Evolutionary conservation across 2,113 vertebrate genomes (phyloP).

Genomic region (Capreolus pygargus): DNA sequence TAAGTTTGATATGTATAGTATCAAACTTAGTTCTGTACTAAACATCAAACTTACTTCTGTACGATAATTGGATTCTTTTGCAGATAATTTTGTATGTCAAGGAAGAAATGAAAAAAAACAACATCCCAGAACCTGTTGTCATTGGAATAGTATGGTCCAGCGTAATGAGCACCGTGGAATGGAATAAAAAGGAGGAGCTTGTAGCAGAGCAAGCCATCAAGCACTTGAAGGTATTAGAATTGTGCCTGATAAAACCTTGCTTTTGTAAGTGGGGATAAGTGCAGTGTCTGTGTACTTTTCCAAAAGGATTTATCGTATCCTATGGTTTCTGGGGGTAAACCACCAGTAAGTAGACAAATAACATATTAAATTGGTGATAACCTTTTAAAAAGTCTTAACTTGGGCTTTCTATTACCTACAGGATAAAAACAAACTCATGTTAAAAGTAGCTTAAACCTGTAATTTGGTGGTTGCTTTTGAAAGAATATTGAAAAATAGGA

Average conservation of each 20-base stretch:
- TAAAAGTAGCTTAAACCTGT: background rate
- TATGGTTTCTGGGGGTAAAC: background rate
- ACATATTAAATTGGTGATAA: background rate
- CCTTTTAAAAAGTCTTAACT: background rate
- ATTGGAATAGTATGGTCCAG: conserved; percentile 96
- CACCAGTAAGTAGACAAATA: background rate
- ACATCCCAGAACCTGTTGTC: conserved; percentile 94
- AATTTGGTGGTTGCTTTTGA: background rate
- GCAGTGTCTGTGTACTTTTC: background rate
- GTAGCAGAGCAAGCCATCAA: conserved; percentile 99
- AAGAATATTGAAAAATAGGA: background rate
- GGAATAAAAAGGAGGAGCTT: conserved; percentile 99
- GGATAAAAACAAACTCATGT: background rate
- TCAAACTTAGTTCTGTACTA: background rate
- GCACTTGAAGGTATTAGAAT: conserved; percentile 92
- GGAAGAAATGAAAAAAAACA: conserved; percentile 98
- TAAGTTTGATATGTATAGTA: background rate
- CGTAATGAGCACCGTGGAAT: conserved; percentile 97
- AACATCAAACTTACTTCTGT: background rate
- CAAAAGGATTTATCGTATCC: background rate
- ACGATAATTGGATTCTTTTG: conserved; percentile 15
- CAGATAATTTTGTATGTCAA: conserved; percentile 94
- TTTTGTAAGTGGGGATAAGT: background rate
- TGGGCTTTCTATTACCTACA: background rate
- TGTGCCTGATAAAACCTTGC: background rate